Conservation (phyloP, 2,797 vertebrate genomes). For the Ptychobarbus kaznakovi region DNA sequence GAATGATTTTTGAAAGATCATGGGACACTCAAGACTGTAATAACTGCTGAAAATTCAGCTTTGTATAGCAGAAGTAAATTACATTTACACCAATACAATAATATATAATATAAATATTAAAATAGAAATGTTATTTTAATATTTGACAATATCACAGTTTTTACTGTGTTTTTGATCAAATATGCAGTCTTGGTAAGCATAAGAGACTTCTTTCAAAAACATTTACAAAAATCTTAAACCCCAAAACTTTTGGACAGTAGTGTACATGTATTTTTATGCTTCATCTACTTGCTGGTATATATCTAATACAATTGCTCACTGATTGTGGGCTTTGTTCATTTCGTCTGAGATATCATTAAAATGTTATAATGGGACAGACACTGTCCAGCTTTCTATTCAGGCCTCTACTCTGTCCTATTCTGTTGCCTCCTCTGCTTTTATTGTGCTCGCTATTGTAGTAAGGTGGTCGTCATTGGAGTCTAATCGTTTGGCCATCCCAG, state of each 20-base stretch:
- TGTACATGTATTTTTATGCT: not conserved
- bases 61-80: not conserved
- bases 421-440: conserved; percentile 12
- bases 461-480: conserved; percentile 25
- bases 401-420: conserved; percentile 16
- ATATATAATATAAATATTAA: too few species aligned
- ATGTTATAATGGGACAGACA: conserved; percentile 27
- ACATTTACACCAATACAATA: not conserved
- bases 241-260: not conserved
- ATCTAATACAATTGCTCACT: not conserved
- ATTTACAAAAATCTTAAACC: not conserved
- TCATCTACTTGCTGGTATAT: not conserved
- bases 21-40: not conserved
- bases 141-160: not conserved
- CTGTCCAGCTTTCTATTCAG: conserved; percentile 38
- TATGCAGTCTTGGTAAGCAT: not conserved
- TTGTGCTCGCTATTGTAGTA: conserved; percentile 3
- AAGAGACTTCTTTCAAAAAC: not conserved
- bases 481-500: conserved; percentile 49
- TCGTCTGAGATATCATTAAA: conserved; percentile 1
- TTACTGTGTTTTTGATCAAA: not conserved
- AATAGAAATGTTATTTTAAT: too few species aligned
- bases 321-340: not conserved
- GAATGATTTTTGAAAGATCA: not conserved
- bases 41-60: not conserved